Conservation (phyloP, 2,888 invertebrate species). For the Lasioglossum marginatum region DNA sequence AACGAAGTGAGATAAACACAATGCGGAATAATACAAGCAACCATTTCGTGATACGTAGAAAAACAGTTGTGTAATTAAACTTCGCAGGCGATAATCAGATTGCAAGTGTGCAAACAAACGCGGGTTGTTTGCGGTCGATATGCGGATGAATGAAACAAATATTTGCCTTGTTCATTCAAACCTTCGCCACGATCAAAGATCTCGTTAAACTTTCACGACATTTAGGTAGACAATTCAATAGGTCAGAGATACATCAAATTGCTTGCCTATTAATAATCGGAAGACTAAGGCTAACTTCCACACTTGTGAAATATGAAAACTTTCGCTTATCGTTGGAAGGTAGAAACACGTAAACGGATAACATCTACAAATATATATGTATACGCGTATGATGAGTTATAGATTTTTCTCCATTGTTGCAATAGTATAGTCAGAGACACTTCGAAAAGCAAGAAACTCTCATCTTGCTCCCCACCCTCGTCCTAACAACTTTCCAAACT, state of each 20-base stretch:
- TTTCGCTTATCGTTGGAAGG: neutral
- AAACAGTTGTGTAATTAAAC: neutral
- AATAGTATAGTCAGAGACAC: neutral
- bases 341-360: neutral
- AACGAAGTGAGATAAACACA: neutral
- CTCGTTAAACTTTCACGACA: neutral
- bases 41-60: neutral
- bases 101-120: neutral
- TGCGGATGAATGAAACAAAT: neutral
- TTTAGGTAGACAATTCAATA: neutral
- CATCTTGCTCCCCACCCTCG: neutral
- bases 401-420: slow-evolving; percentile 43
- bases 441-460: neutral
- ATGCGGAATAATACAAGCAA: neutral
- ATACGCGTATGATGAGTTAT: slow-evolving; percentile 35
- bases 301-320: neutral
- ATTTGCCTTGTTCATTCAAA: neutral
- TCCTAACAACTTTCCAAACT: neutral
- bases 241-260: neutral
- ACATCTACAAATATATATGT: neutral
- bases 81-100: neutral
- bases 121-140: neutral
- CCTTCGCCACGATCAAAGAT: neutral
- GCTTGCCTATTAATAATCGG: neutral
- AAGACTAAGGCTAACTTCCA: neutral